Conservation (phyloP, 2,113 vertebrate species). For the Cephalopterus ornatus region DNA sequence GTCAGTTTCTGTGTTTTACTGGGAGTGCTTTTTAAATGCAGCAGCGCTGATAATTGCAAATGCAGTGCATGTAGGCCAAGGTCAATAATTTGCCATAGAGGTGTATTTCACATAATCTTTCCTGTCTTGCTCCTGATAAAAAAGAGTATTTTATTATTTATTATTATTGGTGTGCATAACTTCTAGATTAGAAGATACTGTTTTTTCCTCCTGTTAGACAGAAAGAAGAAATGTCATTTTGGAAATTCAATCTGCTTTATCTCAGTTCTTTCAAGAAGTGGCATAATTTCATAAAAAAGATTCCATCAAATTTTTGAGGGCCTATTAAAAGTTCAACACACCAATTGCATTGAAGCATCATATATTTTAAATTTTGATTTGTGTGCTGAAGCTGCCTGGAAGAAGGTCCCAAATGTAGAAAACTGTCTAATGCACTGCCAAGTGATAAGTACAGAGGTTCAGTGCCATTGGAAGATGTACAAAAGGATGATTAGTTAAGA, state of each 20-base stretch:
- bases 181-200: not conserved
- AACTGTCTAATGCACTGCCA: not conserved
- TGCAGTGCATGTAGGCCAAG: not conserved
- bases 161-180: fast-evolving
- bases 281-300: not conserved
- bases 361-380: not conserved
- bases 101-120: not conserved
- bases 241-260: not conserved
- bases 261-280: not conserved
- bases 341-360: not conserved
- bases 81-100: not conserved
- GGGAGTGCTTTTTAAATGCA: not conserved
- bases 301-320: not conserved
- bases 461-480: not conserved
- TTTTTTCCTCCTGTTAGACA: not conserved
- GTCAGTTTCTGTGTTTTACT: not conserved
- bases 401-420: not conserved
- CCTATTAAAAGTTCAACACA: not conserved
- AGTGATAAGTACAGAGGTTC: not conserved
- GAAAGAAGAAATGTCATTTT: not conserved
- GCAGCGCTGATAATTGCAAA: not conserved
- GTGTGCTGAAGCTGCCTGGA: not conserved
- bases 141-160: not conserved
- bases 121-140: not conserved
- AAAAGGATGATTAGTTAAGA: not conserved